A percentile compares a stretch with the other conserved stretches of the same genome.
Conservation (phyloP, 1,140 invertebrate species). For the Mercenaria mercenaria region DNA sequence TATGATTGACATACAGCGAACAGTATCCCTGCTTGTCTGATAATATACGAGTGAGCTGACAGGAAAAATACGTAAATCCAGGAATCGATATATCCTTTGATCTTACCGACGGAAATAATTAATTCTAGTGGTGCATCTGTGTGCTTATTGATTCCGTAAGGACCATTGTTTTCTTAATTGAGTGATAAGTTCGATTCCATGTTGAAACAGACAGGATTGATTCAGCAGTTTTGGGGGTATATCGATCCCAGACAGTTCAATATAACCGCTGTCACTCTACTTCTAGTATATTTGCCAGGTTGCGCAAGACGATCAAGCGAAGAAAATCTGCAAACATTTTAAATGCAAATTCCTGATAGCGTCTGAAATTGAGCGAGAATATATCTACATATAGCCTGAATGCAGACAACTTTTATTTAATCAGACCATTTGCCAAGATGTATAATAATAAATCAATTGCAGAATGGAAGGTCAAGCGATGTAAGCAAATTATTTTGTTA, state of each 20-base stretch:
- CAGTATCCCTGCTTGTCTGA: neutral
- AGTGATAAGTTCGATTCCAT: neutral
- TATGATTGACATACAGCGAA: neutral
- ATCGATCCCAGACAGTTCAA: neutral
- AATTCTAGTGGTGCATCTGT: slow-evolving; percentile 14
- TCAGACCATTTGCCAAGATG: neutral
- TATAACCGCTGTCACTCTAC: neutral
- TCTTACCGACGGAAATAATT: slow-evolving; percentile 26
- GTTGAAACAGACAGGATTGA: neutral
- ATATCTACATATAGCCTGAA: neutral
- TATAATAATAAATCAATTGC: neutral
- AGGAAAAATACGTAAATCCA: neutral
- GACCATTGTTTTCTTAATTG: slow-evolving; percentile 1
- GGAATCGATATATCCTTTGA: slow-evolving; percentile 18
- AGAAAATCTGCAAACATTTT: neutral
- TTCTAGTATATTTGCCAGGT: neutral
- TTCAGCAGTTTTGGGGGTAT: neutral
- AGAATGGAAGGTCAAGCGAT: too few species aligned
- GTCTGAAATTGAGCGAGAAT: neutral
- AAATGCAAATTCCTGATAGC: neutral
- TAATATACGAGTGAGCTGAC: neutral
- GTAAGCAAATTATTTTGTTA: too few species aligned
- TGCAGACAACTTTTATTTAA: neutral
- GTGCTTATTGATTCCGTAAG: neutral
- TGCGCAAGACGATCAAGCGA: neutral